Evolutionary conservation across 2,888 invertebrate species (phyloP), one percentile per base, ranked within the genome.

Genomic region (Tinea semifulvella): DNA sequence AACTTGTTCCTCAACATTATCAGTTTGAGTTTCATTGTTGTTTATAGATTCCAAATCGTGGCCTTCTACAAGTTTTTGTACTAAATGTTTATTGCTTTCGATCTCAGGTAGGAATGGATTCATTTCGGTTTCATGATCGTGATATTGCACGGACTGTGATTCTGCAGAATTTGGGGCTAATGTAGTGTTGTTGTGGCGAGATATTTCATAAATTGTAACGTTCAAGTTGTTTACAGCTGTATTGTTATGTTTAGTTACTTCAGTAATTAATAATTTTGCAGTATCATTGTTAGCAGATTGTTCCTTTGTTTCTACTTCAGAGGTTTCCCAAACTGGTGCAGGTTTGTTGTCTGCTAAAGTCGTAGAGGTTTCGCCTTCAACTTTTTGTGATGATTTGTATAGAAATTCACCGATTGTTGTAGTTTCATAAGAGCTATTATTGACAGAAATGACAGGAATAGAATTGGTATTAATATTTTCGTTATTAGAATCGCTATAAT

Each of bases 81-180:
- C 80, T 22, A 85, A 70, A 10, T 77, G 81, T 52, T 84, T 85
- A 55, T 86, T 83, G 50, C 82, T 86, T 60, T 87, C 86, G 13
- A 84, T 73, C 56, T 88, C 88, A 5, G 88, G 87, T 53, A 88
- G 65, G 56, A 88, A 88, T 3, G 88, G 88, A 48, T 86, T 86
- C 86, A 87, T 87, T 53, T 85, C 84, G 36, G 84, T 82, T 56
- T 69, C 71, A 48, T 76, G 76, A 45, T 77, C 76, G 42, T 68
- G 74, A 39, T 71, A 69, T 50, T 75, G 73, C 1, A 65, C 51
- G 3, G 68, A 63, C 43, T 68, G 69, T 3, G 61, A 45, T 5
- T 11, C 31, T 3, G n/a, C 5, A 3, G 10, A 4, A 19, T 22
- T 10, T 38, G 57, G 48, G 28, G 56, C 48, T 40, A 54, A 43